A percentile compares a stretch with the other conserved stretches of the same genome.
Evolutionary conservation across 2,888 invertebrate species (phyloP).

Genomic region (Malachius bipustulatus): DNA sequence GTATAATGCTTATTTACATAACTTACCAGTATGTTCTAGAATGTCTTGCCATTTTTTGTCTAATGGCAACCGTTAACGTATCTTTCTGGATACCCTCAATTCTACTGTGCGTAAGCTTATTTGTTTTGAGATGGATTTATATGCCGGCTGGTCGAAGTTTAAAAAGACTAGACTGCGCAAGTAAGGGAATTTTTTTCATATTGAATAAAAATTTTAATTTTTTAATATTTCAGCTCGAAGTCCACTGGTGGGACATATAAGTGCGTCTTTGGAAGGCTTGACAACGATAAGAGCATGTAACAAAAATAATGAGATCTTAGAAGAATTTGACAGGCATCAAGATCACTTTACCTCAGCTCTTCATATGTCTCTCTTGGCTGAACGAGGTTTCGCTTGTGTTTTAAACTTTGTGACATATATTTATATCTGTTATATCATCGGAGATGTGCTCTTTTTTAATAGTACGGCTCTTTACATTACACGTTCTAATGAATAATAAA

Average conservation of each 20-base stretch:
- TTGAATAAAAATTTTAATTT: no score
- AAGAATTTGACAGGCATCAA: slow-evolving; percentile 33
- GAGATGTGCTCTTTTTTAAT: no score
- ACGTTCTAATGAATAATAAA: no score
- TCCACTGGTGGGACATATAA: slow-evolving; percentile 32
- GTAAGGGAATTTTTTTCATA: no score
- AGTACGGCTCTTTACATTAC: no score
- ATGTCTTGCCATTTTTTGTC: no score
- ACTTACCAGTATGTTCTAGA: slow-evolving; percentile 47
- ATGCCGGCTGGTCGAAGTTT: slow-evolving; percentile 24
- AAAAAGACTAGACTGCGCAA: slow-evolving; percentile 23
- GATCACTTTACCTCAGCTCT: slow-evolving; percentile 30
- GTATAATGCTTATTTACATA: slow-evolving; percentile 57
- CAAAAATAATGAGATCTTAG: slow-evolving; percentile 26
- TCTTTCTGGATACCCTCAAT: slow-evolving; percentile 22
- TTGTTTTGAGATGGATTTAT: slow-evolving; percentile 19
- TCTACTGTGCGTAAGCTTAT: slow-evolving; percentile 15
- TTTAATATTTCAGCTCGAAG: slow-evolving; percentile 30
- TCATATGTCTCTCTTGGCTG: slow-evolving; percentile 25
- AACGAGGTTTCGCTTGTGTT: no score
- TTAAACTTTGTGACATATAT: no score
- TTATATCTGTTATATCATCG: no score
- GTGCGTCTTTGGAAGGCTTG: slow-evolving; percentile 33
- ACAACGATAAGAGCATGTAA: slow-evolving; percentile 30
- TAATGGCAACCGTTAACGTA: slow-evolving; percentile 44